phyloP scores from a whole-genome alignment of 2,113 vertebrate genomes.

The Guaruba guarouba region DNA sequence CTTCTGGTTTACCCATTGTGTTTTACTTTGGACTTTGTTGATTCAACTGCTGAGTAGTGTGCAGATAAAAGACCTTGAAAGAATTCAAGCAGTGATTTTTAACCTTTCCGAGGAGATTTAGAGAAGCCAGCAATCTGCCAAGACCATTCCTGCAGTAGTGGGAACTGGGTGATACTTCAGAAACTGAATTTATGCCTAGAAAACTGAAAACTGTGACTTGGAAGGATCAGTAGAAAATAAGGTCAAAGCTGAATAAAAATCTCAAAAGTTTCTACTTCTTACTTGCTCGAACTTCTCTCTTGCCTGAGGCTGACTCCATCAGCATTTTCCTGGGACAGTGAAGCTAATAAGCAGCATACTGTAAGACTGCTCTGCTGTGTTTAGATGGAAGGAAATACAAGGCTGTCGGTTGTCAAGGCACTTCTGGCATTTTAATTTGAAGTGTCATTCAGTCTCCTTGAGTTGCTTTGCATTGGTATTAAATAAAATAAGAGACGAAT shows the following conservation, averaged over 20 bases:
- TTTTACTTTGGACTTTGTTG: not conserved
- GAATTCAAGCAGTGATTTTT: not conserved
- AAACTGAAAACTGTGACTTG: not conserved
- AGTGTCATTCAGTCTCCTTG: constrained; percentile 33
- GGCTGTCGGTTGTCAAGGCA: not conserved
- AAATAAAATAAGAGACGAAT: constrained; percentile 36
- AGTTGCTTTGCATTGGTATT: constrained; percentile 10
- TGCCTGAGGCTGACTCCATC: constrained; percentile 35
- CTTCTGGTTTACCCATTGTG: not conserved
- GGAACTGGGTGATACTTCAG: not conserved
- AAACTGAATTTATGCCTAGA: not conserved
- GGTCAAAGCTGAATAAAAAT: constrained; percentile 34
- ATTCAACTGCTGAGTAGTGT: not conserved
- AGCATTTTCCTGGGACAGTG: constrained; percentile 24
- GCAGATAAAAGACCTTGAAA: not conserved
- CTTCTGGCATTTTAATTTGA: constrained; percentile 43
- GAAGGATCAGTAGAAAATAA: constrained; percentile 21
- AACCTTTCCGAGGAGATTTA: not conserved
- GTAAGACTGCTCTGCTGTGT: constrained; percentile 11
- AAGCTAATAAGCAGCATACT: not conserved
- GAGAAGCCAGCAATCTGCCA: not conserved
- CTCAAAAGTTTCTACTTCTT: constrained; percentile 22
- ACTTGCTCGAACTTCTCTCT: not conserved
- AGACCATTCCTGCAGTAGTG: not conserved
- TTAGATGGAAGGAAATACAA: constrained; percentile 31